These are phyloP conservation scores for Frieseomelitta varia DNA, from an alignment of 1,140 invertebrate species.

Conservation along the genomic window DNA sequence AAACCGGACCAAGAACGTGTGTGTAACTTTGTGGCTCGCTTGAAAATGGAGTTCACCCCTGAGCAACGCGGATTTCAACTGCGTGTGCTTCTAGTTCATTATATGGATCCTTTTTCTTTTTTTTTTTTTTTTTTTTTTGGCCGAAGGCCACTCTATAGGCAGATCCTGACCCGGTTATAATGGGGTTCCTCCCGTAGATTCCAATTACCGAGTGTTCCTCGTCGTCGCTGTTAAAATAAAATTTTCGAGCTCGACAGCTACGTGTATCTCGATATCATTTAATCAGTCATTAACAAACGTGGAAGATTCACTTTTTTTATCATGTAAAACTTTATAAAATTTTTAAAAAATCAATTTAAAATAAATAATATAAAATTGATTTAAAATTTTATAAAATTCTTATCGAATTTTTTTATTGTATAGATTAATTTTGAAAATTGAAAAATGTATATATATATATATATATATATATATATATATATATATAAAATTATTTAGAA, in stretches of 20 bases:
- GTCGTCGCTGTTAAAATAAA: background rate
- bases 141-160: background rate
- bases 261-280: background rate
- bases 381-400: too few relatives aligned
- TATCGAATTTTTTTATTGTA: background rate
- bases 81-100: too few relatives aligned
- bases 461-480: too few relatives aligned
- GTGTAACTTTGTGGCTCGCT: background rate
- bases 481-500: background rate
- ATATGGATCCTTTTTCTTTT: too few relatives aligned
- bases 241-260: background rate
- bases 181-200: conserved; percentile 2
- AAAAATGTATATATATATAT: too few relatives aligned
- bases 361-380: too few relatives aligned
- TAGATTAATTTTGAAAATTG: too few relatives aligned
- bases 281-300: background rate
- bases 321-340: too few relatives aligned
- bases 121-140: background rate
- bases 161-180: conserved; percentile 23
- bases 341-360: too few relatives aligned
- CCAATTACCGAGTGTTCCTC: conserved; percentile 16
- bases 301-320: background rate
- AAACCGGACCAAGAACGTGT: background rate
- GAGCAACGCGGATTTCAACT: background rate
- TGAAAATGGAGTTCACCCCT: background rate